Evolutionary conservation across 2,113 vertebrate species (phyloP).

Genomic region (Riparia riparia): DNA sequence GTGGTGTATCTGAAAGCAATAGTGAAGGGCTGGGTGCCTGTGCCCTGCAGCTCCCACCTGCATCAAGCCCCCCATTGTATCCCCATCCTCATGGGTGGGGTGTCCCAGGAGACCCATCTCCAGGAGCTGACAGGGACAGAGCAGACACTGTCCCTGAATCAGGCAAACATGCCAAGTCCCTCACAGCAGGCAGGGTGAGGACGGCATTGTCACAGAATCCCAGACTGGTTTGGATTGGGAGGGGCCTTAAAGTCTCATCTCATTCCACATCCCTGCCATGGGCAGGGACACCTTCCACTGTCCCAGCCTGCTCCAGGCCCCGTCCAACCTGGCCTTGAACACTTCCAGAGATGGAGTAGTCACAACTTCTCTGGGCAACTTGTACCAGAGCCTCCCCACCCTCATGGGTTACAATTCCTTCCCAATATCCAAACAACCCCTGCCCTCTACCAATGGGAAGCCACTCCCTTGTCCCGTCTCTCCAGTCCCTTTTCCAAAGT

Average conservation of each 20-base stretch:
- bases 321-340: fast-evolving
- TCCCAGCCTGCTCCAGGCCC: neutral
- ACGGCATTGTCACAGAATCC: fast-evolving
- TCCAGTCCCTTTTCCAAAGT: neutral
- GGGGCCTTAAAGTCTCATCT: neutral
- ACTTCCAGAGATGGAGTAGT: neutral
- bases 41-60: neutral
- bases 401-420: fast-evolving
- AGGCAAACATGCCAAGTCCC: fast-evolving
- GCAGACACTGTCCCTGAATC: neutral
- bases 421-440: neutral
- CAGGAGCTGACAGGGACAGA: neutral
- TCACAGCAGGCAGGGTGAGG: fast-evolving
- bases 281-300: neutral
- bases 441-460: neutral
- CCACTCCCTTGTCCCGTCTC: neutral
- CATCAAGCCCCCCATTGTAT: fast-evolving
- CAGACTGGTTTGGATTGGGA: neutral
- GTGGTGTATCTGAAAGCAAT: fast-evolving
- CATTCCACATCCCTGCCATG: neutral
- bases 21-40: neutral
- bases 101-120: neutral
- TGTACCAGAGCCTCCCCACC: fast-evolving
- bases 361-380: neutral
- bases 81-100: fast-evolving